Conservation (phyloP, 2,113 vertebrate species). For the Misgurnus mizolepis region DNA sequence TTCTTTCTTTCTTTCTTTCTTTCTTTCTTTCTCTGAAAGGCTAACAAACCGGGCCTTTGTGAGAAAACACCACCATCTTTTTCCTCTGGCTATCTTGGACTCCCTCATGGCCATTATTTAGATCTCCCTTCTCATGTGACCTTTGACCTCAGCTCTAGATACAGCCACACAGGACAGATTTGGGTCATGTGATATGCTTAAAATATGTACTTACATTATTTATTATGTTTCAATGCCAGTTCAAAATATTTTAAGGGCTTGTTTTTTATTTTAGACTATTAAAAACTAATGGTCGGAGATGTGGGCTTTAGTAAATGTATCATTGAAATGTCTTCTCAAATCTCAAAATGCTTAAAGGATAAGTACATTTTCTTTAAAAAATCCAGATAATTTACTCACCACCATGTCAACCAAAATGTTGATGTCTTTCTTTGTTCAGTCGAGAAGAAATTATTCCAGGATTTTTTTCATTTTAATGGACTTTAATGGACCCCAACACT, state of each 20-base stretch:
- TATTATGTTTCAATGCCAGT: not conserved
- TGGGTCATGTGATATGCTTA: not conserved
- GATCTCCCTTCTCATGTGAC: slow-evolving; percentile 14
- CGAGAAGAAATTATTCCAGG: too few relatives aligned
- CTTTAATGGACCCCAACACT: too few relatives aligned
- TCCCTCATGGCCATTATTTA: slow-evolving; percentile 23
- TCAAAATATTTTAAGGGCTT: not conserved
- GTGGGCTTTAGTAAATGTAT: not conserved
- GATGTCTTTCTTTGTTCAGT: too few relatives aligned
- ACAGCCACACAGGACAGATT: slow-evolving; percentile 23
- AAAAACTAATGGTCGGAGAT: not conserved
- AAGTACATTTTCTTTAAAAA: too few relatives aligned
- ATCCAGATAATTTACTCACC: too few relatives aligned
- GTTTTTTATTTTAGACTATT: not conserved
- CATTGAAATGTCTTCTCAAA: not conserved
- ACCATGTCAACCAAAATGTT: too few relatives aligned
- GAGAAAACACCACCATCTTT: slow-evolving; percentile 2
- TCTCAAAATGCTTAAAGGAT: too few relatives aligned
- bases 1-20: slow-evolving; percentile 15
- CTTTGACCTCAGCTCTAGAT: slow-evolving; percentile 34
- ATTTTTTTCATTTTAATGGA: too few relatives aligned
- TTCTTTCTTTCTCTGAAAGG: slow-evolving; percentile 11
- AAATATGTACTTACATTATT: not conserved
- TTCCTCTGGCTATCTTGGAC: slow-evolving; percentile 17
- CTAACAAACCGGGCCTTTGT: slow-evolving; percentile 34